phyloP scores from a whole-genome alignment of 1,140 invertebrate species.

The Microvelia longipes region DNA sequence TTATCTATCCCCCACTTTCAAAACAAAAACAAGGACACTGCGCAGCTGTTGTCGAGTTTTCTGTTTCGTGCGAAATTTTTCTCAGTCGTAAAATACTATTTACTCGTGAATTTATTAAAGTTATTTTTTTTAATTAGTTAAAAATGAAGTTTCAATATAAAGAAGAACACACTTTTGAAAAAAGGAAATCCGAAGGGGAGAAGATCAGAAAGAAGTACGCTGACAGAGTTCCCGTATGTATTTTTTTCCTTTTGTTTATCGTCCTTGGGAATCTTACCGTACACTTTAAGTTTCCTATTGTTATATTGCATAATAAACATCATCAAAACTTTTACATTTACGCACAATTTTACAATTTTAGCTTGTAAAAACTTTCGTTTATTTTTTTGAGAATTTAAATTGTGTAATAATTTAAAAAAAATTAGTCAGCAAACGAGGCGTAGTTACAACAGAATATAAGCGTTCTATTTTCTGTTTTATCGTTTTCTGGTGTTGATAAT shows the following conservation, averaged over 20 bases:
- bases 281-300: too few relatives aligned
- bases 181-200: constrained; percentile 93
- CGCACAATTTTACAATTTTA: too few relatives aligned
- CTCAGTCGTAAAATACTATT: background rate
- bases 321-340: too few relatives aligned
- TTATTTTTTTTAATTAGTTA: constrained; percentile 8
- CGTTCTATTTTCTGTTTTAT: too few relatives aligned
- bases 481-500: too few relatives aligned
- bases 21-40: background rate
- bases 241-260: constrained; percentile 6
- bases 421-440: too few relatives aligned
- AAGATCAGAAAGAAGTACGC: constrained; percentile 99
- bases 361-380: too few relatives aligned
- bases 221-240: constrained; percentile 90
- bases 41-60: background rate
- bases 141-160: constrained; percentile 98
- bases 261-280: too few relatives aligned
- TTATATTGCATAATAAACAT: too few relatives aligned
- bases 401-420: too few relatives aligned
- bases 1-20: background rate
- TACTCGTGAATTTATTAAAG: background rate
- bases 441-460: too few relatives aligned
- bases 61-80: background rate
- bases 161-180: constrained; percentile 97
- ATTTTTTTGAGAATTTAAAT: too few relatives aligned